Base-by-base conservation (phyloP, 2,888 invertebrate species). In the Conops quadrifasciatus region DNA sequence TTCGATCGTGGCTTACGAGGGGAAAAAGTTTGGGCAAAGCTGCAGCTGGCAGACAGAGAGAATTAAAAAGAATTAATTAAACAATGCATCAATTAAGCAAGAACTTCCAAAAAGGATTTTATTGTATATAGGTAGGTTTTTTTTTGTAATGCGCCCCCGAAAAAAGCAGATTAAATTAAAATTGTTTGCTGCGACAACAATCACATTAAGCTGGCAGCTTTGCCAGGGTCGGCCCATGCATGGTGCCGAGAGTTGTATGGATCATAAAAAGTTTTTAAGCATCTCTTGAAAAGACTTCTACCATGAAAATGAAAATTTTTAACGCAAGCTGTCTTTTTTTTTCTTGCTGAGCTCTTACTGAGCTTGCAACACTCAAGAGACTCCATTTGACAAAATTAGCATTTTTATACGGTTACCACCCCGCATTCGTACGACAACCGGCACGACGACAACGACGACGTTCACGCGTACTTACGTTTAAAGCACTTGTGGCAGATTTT, bases 331-430 rank as follows among this genome's bases (percentile, higher is more conserved):
- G 16, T 56, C n/a, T 26, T 15, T 16, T 56, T 56, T 24, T 9
- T 56, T 56, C 15, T 56, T 4, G 56, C 24, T 2, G 56, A 56
- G 7, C 26, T 56, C 24, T 56, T 56, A 2, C 26, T 13, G 19
- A 2, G 36, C 9, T 36, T 36, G 36, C 36, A 36, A 36, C 60
- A 51, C 51, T 60, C 51, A 62, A 62, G 49, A 30, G 62, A 68
- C 60, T 68, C 60, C 62, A 70, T 64, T 70, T 70, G 28, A 56
- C 53, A 28, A 62, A 70, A 68, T 68, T 68, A 62, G 51, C 67
- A 67, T 67, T 67, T 67, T 43, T 36, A 36, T 36, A 36, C 36
- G 36, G 9, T 36, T 36, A 26, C 26, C 26, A 21, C 21, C 56
- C 21, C 26, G 26, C 56, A 56, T n/a, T 13, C 24, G 19, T 15